A percentile compares a stretch with the other conserved stretches of the same genome.
phyloP scores from a whole-genome alignment of 2,113 vertebrate species.

The Hystrix cristata region DNA sequence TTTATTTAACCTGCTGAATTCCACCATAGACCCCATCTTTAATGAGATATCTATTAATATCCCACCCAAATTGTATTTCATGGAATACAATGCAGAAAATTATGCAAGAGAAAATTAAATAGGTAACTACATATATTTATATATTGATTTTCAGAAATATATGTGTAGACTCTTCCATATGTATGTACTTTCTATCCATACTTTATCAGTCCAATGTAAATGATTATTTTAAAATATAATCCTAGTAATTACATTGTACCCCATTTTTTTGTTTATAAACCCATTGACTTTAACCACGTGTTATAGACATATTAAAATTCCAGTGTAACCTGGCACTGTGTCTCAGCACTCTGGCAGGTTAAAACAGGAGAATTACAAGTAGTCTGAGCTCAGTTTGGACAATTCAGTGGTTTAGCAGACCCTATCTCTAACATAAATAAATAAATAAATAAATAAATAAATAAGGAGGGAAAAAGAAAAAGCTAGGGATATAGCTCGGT shows the following conservation, averaged over 20 bases:
- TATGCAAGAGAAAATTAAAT: not conserved
- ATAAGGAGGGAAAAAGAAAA: not conserved
- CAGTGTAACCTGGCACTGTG: not conserved
- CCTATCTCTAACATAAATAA: not conserved
- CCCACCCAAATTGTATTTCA: not conserved
- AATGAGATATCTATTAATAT: not conserved
- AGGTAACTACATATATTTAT: not conserved
- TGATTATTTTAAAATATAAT: not conserved
- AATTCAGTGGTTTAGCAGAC: not conserved
- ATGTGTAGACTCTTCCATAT: not conserved
- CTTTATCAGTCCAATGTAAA: not conserved
- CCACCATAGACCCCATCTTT: not conserved
- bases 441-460: not conserved
- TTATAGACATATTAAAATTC: slow-evolving; percentile 26
- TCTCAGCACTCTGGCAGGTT: not conserved
- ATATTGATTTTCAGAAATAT: slow-evolving; percentile 20
- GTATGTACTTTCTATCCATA: not conserved
- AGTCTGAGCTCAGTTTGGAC: not conserved
- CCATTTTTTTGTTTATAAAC: slow-evolving; percentile 5
- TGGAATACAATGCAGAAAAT: not conserved
- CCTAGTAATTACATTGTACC: not conserved
- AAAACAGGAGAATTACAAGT: not conserved
- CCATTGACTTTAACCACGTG: not conserved
- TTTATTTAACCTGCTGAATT: not conserved
- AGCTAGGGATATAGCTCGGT: not conserved